Base-by-base conservation (phyloP, 2,113 vertebrate species). In the Galbula dea region DNA sequence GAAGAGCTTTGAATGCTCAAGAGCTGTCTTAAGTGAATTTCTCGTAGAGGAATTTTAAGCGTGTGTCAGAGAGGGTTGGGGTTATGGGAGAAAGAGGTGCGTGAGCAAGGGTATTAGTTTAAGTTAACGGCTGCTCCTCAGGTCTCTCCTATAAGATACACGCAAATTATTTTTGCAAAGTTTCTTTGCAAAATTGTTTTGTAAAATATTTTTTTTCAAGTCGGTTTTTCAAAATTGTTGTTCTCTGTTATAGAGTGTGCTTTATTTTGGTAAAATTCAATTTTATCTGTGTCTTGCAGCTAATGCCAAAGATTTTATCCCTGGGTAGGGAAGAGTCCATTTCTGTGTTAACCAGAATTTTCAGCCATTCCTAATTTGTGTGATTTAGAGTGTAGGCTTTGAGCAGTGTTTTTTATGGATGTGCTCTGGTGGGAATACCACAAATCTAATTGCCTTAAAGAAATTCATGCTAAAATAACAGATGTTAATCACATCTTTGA, bases 181-280 rank as follows among this genome's bases (percentile, higher is more conserved):
- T 52, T 8, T 11, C 41, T 49, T 51, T 27, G 41, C 23, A 52
- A 77, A 88, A 65, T 39, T 7, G 29, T 61, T 49, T 11, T 39
- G 13, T 15, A 30, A 69, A 82, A 36, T 46, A 58, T 43, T 61
- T 6, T 54, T 54, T 11, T 39, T 14, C 13, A 43, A 43, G 30
- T 32, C 8, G 45, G 21, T 26, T 55, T 41, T 24, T 51, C 30
- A 8, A 27, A 80, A 58, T 51, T 12, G 1, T 57, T 1, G 0
- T 63, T 66, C 80, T 59, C 3, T 34, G 27, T 48, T n/a, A 0
- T 4, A 5, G n/a, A 0, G 0, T 9, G 9, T 9, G 15, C 66
- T 71, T 93, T 69, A 4, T 69, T 93, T 81, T 26, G 3, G 4
- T 52, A 21, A 59, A 85, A 62, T 79, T 79, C 19, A 13, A 1